phyloP scores from a whole-genome alignment of 2,888 invertebrate genomes.

The Melolontha melolontha region DNA sequence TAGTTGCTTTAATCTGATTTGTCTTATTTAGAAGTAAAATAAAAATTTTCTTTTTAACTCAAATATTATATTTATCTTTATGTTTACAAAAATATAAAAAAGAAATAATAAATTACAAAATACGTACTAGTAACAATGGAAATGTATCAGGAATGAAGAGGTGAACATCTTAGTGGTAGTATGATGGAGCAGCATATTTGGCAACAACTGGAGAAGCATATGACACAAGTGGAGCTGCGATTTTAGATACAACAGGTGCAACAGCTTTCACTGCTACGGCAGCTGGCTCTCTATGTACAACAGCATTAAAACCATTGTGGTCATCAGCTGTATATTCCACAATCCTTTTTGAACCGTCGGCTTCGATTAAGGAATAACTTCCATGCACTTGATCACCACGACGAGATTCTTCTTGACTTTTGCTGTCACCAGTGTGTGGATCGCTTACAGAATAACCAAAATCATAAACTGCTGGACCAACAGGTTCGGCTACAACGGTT shows the following conservation, averaged over 20 bases:
- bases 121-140: conserved; percentile 21
- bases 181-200: conserved; percentile 46
- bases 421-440: conserved; percentile 68
- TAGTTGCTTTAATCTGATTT: no score
- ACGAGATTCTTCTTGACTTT: conserved; percentile 68
- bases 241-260: conserved; percentile 41
- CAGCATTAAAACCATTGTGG: conserved; percentile 69
- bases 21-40: no score
- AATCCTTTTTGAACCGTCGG: conserved; percentile 67
- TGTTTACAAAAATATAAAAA: conserved; percentile 6
- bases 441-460: conserved; percentile 67
- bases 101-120: conserved; percentile 29
- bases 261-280: conserved; percentile 56
- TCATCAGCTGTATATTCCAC: conserved; percentile 69
- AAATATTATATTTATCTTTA: conserved; percentile 1
- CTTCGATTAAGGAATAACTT: conserved; percentile 67
- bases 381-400: conserved; percentile 69
- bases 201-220: conserved; percentile 54
- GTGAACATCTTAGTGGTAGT: conserved; percentile 38
- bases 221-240: conserved; percentile 54
- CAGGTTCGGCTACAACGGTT: conserved; percentile 62
- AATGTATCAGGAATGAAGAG: conserved; percentile 3
- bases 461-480: conserved; percentile 66
- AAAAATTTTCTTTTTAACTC: neutral
- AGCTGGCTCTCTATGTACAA: conserved; percentile 67